Conservation (phyloP, 2,888 invertebrate species). For the Anthrax anthrax region DNA sequence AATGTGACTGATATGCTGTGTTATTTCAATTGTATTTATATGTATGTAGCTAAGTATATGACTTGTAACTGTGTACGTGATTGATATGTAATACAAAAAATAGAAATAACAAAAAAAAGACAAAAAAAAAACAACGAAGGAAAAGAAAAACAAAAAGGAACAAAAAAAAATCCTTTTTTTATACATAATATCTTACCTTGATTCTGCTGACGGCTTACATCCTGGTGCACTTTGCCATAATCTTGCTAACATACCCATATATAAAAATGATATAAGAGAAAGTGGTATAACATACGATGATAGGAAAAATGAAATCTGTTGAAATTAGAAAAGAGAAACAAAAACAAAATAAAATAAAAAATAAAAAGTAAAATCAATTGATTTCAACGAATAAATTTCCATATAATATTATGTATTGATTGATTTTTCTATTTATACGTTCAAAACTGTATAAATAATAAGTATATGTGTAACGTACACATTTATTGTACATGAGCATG, state of each 20-base stretch:
- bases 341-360: no score
- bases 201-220: slow-evolving; percentile 65
- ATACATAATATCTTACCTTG: slow-evolving; percentile 32
- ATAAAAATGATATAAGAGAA: slow-evolving; percentile 71
- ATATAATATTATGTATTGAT: no score
- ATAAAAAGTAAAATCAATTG: no score
- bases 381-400: no score
- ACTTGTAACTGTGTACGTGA: background rate
- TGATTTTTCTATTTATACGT: no score
- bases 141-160: slow-evolving; percentile 5
- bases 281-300: slow-evolving; percentile 82
- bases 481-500: no score
- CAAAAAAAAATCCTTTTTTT: no score
- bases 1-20: no score
- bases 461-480: no score
- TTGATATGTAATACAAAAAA: slow-evolving; percentile 18
- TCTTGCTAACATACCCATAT: slow-evolving; percentile 76
- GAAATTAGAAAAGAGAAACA: slow-evolving; percentile 3
- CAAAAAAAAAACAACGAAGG: background rate
- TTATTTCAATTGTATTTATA: no score
- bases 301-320: slow-evolving; percentile 68
- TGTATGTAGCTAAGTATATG: no score
- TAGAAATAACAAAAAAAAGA: background rate
- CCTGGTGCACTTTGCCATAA: slow-evolving; percentile 70
- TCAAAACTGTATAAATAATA: no score